Conservation (phyloP, 1,140 invertebrate genomes). For the Archivesica marissinica region DNA sequence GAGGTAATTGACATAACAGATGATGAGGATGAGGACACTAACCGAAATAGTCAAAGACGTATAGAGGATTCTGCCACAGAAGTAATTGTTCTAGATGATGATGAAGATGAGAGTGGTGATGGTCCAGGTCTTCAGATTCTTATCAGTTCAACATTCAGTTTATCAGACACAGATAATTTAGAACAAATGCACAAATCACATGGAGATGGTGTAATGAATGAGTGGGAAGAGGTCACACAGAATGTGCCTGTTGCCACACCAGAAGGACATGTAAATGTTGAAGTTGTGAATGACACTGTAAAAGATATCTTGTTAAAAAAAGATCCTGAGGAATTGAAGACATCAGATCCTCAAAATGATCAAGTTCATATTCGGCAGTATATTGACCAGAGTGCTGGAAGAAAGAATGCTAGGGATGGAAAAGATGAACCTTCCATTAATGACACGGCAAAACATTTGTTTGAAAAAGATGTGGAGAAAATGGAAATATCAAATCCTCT, state of each 20-base stretch:
- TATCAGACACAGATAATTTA: neutral
- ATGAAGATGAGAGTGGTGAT: neutral
- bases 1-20: slow-evolving; percentile 55
- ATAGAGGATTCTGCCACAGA: neutral
- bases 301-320: neutral
- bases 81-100: slow-evolving; percentile 56
- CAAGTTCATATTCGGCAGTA: neutral
- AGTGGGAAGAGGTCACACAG: neutral
- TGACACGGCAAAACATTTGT: too few species aligned
- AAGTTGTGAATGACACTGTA: neutral
- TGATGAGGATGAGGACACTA: slow-evolving; percentile 30
- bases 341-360: neutral
- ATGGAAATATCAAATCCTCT: too few species aligned
- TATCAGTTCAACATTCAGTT: slow-evolving; percentile 25
- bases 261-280: neutral
- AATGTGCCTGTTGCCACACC: neutral
- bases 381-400: too few species aligned
- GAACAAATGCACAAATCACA: slow-evolving; percentile 22
- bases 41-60: neutral
- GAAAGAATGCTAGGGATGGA: too few species aligned
- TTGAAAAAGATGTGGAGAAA: too few species aligned
- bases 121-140: neutral
- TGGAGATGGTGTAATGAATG: too few species aligned
- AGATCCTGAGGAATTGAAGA: neutral
- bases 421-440: too few species aligned